Conservation (phyloP, 2,113 vertebrate species). For the Hyperopisus bebe region DNA sequence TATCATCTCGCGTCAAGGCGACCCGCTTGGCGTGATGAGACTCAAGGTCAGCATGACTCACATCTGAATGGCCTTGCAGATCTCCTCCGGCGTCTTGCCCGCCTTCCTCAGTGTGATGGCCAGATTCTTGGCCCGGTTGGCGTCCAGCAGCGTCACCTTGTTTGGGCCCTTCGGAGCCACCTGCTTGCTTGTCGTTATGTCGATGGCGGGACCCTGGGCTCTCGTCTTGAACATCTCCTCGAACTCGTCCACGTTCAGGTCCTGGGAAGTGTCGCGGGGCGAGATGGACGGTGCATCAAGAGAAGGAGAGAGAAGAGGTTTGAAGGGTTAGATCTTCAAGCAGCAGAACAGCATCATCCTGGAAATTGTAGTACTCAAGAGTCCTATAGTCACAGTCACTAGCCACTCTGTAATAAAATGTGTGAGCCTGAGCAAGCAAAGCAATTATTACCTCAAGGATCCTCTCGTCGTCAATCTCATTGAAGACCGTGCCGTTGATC, state of each 20-base stretch:
- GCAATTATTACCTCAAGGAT: conserved; percentile 77
- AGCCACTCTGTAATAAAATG: neutral
- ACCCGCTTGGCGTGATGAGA: neutral
- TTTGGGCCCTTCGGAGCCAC: conserved; percentile 80
- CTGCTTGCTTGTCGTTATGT: conserved; percentile 81
- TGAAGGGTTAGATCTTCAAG: neutral
- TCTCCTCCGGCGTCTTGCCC: conserved; percentile 85
- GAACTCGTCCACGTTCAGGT: conserved; percentile 90
- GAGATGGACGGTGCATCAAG: neutral
- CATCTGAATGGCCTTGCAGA: conserved; percentile 91
- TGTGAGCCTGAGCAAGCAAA: neutral
- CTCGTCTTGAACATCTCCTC: conserved; percentile 98
- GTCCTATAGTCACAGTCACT: neutral
- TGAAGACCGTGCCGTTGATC: conserved; percentile 97
- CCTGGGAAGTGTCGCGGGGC: conserved; percentile 49
- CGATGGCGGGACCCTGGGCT: conserved; percentile 89
- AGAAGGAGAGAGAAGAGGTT: neutral
- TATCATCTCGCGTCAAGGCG: neutral
- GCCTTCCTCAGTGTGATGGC: conserved; percentile 95
- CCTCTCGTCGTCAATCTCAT: conserved; percentile 90
- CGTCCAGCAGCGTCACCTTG: conserved; percentile 90
- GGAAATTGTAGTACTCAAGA: neutral
- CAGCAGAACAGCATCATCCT: neutral
- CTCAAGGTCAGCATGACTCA: conserved; percentile 54
- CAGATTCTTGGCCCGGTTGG: conserved; percentile 92